Evolutionary conservation across 2,797 vertebrate genomes (phyloP), one percentile per base, ranked within the genome.

Genomic region (Sebastes variabilis): DNA sequence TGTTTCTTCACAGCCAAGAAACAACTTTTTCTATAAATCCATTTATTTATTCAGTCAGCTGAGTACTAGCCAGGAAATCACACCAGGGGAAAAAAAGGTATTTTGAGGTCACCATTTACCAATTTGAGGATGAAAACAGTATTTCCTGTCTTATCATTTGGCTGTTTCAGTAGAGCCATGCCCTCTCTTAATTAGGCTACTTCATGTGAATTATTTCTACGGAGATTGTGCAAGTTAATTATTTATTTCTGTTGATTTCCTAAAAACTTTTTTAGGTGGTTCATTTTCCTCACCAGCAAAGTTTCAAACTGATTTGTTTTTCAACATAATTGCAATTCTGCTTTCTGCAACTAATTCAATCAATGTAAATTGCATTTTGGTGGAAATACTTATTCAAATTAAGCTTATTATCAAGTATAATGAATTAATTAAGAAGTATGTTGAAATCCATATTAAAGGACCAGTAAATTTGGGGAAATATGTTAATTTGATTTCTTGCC

Each of bases 231-330:
- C 55, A 61, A 68, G 34, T 65, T 75, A 77, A 81, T 61, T 58
- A 20, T 29, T 36, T 38, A 49, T 56, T 30, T 59, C 16, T 1
- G 4, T 55, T 22, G 29, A 52, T 66, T 66, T 62, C 22, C n/a
- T 32, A n/a, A 71, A 64, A 66, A 59, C 6, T 4, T 54, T 61
- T 61, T 61, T 12, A 34, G 60, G 25, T 27, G 11, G 61, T 67
- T 71, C 16, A 27, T 80, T 62, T 79, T 72, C n/a, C 59, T 62
- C 20, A 79, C 74, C 59, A 73, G 61, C 62, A 80, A 66, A 30
- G 38, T 81, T 79, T 70, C 16, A 52, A 38, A 42, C 16, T 56
- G 24, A 83, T 75, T 61, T 76, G 60, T 60, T 69, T 69, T 14
- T 67, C 1, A 0, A 58, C 27, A 55, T 62, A 70, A 83, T 68